Conservation (phyloP, 1,140 invertebrate genomes). For the Sinonovacula constricta region DNA sequence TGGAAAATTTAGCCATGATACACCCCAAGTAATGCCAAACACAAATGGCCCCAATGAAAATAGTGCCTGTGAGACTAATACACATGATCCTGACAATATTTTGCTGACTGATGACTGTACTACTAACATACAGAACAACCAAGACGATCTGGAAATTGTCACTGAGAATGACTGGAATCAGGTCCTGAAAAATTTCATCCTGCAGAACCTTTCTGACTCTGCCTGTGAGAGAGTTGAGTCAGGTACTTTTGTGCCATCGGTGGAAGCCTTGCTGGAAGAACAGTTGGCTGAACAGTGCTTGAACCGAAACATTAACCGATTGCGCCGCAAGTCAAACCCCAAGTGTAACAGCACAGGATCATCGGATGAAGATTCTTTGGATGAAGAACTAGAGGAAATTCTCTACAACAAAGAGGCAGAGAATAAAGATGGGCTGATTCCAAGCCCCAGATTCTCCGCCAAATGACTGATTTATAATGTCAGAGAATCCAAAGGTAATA, state of each 20-base stretch:
- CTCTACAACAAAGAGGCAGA: neutral
- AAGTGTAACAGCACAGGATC: neutral
- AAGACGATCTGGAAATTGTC: too few relatives aligned
- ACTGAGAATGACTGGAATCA: conserved; percentile 36
- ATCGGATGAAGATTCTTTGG: neutral
- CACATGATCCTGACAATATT: too few relatives aligned
- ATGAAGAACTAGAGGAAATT: neutral
- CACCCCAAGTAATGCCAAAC: too few relatives aligned
- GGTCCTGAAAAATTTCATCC: conserved; percentile 30
- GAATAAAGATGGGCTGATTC: too few relatives aligned
- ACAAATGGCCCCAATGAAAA: too few relatives aligned
- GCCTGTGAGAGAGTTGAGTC: neutral
- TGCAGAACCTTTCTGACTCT: conserved; percentile 23
- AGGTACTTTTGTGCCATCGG: neutral
- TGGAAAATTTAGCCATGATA: too few relatives aligned
- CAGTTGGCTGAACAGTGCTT: conserved; percentile 31
- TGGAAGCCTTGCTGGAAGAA: conserved; percentile 22
- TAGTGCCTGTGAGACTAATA: too few relatives aligned
- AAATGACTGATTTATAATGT: too few relatives aligned
- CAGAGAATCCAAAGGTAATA: too few relatives aligned
- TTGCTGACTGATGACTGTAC: too few relatives aligned
- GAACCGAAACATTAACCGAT: conserved; percentile 21
- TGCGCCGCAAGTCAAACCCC: neutral
- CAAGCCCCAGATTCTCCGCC: too few relatives aligned
- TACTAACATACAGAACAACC: too few relatives aligned